Evolutionary conservation across 2,888 invertebrate species (phyloP).

Genomic region (Platycheirus albimanus): DNA sequence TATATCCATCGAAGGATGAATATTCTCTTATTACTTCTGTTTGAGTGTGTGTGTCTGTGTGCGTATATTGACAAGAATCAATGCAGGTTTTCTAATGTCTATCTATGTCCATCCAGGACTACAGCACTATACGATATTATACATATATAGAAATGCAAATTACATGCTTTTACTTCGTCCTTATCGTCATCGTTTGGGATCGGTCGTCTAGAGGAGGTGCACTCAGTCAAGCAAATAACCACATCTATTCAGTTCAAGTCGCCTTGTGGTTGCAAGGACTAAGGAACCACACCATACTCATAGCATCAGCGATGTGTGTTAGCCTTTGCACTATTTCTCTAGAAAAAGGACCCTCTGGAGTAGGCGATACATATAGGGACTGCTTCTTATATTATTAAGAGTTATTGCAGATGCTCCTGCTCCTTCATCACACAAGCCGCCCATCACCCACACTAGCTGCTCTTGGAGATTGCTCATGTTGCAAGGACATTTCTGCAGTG

Average conservation of each 20-base stretch:
- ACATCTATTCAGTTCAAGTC: constrained; percentile 36
- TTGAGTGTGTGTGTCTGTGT: constrained; percentile 19
- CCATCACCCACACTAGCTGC: background rate
- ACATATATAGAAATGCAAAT: constrained; percentile 58
- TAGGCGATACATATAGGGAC: constrained; percentile 5
- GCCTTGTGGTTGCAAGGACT: constrained; percentile 43
- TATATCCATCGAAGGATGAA: constrained; percentile 32
- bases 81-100: constrained; percentile 43
- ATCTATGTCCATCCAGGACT: background rate
- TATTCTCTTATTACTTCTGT: too few species aligned
- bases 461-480: constrained; percentile 29
- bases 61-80: constrained; percentile 58
- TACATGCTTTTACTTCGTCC: constrained; percentile 28
- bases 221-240: constrained; percentile 56
- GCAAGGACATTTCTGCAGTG: constrained; percentile 51
- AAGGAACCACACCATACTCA: constrained; percentile 38
- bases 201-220: constrained; percentile 1
- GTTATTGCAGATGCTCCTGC: constrained; percentile 56
- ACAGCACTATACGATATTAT: too few species aligned
- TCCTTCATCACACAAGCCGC: constrained; percentile 8
- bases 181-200: too few species aligned
- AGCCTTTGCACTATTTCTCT: constrained; percentile 14
- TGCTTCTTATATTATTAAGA: constrained; percentile 67
- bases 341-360: constrained; percentile 12
- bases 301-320: constrained; percentile 26